A percentile compares a stretch with the other conserved stretches of the same genome.
phyloP scores from a whole-genome alignment of 2,797 vertebrate species.

The Sebastes kiyomatsui region DNA sequence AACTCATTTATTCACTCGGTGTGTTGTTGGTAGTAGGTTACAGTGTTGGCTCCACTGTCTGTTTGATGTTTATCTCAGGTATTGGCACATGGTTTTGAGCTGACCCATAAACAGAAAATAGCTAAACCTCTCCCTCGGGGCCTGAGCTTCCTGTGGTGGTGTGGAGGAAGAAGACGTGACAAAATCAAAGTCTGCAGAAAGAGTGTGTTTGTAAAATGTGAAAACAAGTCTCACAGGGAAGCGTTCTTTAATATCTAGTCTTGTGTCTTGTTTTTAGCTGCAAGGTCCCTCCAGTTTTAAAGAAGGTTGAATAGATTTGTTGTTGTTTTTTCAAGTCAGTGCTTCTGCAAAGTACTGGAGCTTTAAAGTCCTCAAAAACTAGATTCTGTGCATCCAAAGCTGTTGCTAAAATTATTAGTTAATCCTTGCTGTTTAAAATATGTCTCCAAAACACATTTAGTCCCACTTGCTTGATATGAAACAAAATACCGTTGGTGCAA shows the following conservation, averaged over 20 bases:
- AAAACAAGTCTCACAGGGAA: background rate
- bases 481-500: background rate
- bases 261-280: background rate
- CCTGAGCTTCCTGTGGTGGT: background rate
- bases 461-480: background rate
- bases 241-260: background rate
- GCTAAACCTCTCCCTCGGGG: background rate
- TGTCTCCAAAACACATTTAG: background rate
- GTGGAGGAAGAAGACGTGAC: background rate
- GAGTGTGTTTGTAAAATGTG: conserved; percentile 6
- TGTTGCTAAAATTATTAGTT: background rate
- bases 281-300: background rate
- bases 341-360: background rate
- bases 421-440: background rate
- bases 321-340: background rate
- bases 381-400: background rate
- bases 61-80: background rate
- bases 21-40: background rate
- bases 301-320: background rate
- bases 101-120: background rate
- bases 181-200: background rate
- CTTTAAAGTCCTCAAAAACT: background rate
- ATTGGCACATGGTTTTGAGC: background rate
- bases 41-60: background rate
- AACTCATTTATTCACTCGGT: background rate